Base-by-base conservation (phyloP, 2,797 vertebrate genomes). In the Huso huso region DNA sequence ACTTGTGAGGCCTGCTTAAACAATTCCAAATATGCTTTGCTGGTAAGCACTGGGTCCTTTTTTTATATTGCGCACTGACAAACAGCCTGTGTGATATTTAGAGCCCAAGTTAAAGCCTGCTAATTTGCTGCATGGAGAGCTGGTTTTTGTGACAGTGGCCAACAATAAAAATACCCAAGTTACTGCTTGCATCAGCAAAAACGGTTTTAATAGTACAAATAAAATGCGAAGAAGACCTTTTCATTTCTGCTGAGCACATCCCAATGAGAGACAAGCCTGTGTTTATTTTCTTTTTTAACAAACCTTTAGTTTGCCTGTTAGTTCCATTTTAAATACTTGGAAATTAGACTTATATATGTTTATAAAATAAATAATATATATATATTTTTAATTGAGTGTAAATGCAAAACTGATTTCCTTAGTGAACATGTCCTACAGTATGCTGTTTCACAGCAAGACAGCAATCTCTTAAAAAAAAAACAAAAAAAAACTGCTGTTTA, bases 1-100 rank as follows among this genome's bases (percentile, higher is more conserved):
- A 93, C 93, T 94, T 94, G 89, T 89, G 90, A 84, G 90, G 88
- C 79, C 88, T 85, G 85, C 88, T 95, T 93, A 93, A 95, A 94
- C 92, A 94, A 93, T 93, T 93, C 88, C 86, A 37, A 89, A 91
- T 91, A 91, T 87, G 90, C 87, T 91, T 88, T 84, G 85, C 88
- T 79, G 81, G 81, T 88, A 89, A 89, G 82, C 82, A 79, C 84
- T 71, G 76, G 73, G 79, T 68, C 78, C 74, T 80, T 88, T 87
- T 87, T 37, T 3, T 77, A 81, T 85, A 86, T 82, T 77, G 76
- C 80, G 77, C 84, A 85, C 86, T 83, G 88, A 86, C 79, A 74
- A 84, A 73, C 75, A 83, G 81, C 75, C 76, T 63, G 69, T 71
- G 72, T 82, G 84, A 76, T 85, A 83, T 88, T 89, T 84, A 81